These are phyloP conservation scores for Agelas oroides DNA, from an alignment of 37 sponge, comb jelly and placozoan genomes.

Conservation along the genomic window DNA sequence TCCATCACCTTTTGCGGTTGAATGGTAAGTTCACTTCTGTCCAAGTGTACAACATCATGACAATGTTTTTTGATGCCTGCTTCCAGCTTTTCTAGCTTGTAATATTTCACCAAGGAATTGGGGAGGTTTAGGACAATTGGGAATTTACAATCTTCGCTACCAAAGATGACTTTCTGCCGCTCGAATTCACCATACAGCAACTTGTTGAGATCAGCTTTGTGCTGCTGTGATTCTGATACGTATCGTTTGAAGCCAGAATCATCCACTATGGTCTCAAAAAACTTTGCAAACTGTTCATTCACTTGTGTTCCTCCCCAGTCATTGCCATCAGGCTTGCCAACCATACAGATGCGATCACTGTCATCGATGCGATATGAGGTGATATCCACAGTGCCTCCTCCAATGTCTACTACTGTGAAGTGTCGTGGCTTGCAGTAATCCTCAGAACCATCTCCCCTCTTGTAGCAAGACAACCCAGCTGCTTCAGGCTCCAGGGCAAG, in stretches of 20 bases:
- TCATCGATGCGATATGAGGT: too few relatives aligned
- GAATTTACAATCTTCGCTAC: too few relatives aligned
- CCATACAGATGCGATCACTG: too few relatives aligned
- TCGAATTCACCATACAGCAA: conserved; percentile 4
- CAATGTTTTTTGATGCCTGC: too few relatives aligned
- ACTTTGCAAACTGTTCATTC: conserved; percentile 4
- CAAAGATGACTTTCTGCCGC: conserved; percentile 4
- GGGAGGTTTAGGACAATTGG: neutral
- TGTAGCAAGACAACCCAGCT: conserved; percentile 30
- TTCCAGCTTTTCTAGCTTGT: too few relatives aligned
- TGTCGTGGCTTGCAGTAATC: neutral
- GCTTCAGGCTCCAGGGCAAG: conserved; percentile 58
- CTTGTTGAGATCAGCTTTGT: neutral
- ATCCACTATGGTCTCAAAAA: conserved; percentile 2
- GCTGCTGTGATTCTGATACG: neutral
- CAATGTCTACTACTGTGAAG: too few relatives aligned
- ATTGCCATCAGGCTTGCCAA: neutral
- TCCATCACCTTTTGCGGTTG: too few relatives aligned
- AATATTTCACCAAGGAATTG: too few relatives aligned
- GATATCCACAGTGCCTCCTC: too few relatives aligned
- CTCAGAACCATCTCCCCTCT: neutral
- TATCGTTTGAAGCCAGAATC: conserved; percentile 2
- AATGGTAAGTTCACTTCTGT: too few relatives aligned
- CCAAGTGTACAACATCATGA: too few relatives aligned
- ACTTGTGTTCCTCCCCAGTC: conserved; percentile 24